A percentile compares a stretch with the other conserved stretches of the same genome.
These are phyloP conservation scores for Eulemur rubriventer DNA, from an alignment of 2,797 vertebrate species.

Conservation along the genomic window DNA sequence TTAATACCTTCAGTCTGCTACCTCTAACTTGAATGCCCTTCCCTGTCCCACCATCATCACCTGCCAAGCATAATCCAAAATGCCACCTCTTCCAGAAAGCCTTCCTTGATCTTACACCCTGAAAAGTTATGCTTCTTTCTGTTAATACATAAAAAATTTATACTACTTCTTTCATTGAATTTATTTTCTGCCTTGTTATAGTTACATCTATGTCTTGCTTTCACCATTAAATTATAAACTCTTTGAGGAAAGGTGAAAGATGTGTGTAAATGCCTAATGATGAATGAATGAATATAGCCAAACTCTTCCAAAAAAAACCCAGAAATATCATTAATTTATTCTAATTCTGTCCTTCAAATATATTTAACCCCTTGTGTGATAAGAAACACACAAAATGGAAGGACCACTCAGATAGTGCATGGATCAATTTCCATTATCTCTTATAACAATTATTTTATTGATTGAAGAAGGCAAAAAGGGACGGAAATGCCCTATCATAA, in stretches of 20 bases:
- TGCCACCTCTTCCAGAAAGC: neutral
- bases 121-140: neutral
- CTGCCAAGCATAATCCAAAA: neutral
- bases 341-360: neutral
- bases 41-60: neutral
- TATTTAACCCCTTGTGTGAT: neutral
- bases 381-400: neutral
- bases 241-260: constrained; percentile 6
- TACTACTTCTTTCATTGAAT: neutral
- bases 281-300: neutral
- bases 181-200: constrained; percentile 3
- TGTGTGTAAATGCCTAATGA: neutral
- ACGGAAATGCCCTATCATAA: constrained; percentile 62
- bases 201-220: neutral
- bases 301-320: neutral
- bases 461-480: constrained; percentile 20
- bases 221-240: neutral
- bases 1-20: neutral
- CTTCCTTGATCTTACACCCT: neutral
- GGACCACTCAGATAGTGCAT: neutral
- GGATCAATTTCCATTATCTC: constrained; percentile 30
- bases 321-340: constrained; percentile 23
- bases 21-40: neutral
- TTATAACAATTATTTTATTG: constrained; percentile 25
- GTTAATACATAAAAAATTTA: neutral